Base-by-base conservation (phyloP, 1,140 invertebrate genomes). In the Brachystomella parvula region DNA sequence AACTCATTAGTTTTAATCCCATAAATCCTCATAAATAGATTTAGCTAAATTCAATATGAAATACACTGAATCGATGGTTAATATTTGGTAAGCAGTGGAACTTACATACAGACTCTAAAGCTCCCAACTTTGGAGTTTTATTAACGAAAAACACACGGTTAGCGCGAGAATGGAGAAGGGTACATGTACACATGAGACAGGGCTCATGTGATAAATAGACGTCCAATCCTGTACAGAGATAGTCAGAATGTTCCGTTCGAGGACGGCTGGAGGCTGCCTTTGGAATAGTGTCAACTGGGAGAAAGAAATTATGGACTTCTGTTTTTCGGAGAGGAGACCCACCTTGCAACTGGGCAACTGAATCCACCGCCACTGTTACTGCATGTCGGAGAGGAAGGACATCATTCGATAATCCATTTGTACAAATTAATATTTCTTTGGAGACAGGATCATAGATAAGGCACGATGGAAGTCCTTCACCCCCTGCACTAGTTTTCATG, bases 111-210 rank as follows among this genome's bases (percentile, higher is more conserved):
- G 85, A 86, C 0, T 83, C 83, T 0, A 97, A 77, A 2, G 85
- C 89, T 0, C 94, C 93, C 1, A 68, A 63, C 0, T 65, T 69
- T 24, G 67, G 47, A 62, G 84, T 84, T 0, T 78, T 65, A 9
- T 80, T 75, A 17, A 83, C 82, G 76, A 90, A 96, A 77, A 96
- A 96, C 0, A 96, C 84, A 70, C 89, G 81, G 31, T 84, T 84
- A 0, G 86, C 85, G 71, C 95, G 80, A 30, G 90, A 91, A 78
- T 97, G 95, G 0, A 96, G 82, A 56, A 97, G 77, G 0, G 89
- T 94, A 94, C 97, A 97, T 0, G 90, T 82, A 80, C 95, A 96
- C 85, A 97, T 92, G 1, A 90, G 76, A 78, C 95, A 98, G 0
- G 94, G 94, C 76, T 97, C 94, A 64, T 81, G 81, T 1, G 86